These are phyloP conservation scores for Parambassis ranga DNA, from an alignment of 2,797 vertebrate genomes.

Conservation along the genomic window DNA sequence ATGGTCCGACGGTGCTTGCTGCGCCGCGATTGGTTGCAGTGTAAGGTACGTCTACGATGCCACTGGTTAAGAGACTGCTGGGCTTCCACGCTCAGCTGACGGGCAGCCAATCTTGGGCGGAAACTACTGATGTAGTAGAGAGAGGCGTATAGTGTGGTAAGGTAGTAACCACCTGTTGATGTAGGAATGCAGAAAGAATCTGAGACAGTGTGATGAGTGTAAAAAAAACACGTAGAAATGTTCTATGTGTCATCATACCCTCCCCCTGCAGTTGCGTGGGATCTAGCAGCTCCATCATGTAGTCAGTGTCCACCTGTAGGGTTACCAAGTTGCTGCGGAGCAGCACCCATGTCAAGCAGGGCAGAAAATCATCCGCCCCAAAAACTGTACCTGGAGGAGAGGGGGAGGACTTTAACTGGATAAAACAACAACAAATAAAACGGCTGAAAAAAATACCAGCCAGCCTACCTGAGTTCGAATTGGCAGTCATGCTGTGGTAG, in stretches of 20 bases:
- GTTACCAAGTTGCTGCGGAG: constrained; percentile 81
- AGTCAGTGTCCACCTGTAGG: constrained; percentile 88
- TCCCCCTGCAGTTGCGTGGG: constrained; percentile 88
- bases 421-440: background rate
- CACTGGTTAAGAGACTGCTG: constrained; percentile 87
- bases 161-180: constrained; percentile 87
- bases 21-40: constrained; percentile 73
- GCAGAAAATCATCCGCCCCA: constrained; percentile 91
- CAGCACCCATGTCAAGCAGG: constrained; percentile 87
- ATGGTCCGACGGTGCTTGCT: constrained; percentile 64
- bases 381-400: constrained; percentile 65
- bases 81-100: constrained; percentile 85
- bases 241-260: too few relatives aligned
- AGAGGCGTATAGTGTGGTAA: constrained; percentile 89
- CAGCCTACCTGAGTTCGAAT: constrained; percentile 65
- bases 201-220: background rate
- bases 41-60: constrained; percentile 87
- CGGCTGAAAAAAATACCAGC: background rate
- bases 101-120: constrained; percentile 71
- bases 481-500: constrained; percentile 85
- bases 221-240: too few relatives aligned
- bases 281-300: constrained; percentile 92
- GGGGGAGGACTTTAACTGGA: background rate
- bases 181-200: background rate
- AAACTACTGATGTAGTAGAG: constrained; percentile 89